Evolutionary conservation across 2,888 invertebrate species (phyloP).

Genomic region (Tachina grossa): DNA sequence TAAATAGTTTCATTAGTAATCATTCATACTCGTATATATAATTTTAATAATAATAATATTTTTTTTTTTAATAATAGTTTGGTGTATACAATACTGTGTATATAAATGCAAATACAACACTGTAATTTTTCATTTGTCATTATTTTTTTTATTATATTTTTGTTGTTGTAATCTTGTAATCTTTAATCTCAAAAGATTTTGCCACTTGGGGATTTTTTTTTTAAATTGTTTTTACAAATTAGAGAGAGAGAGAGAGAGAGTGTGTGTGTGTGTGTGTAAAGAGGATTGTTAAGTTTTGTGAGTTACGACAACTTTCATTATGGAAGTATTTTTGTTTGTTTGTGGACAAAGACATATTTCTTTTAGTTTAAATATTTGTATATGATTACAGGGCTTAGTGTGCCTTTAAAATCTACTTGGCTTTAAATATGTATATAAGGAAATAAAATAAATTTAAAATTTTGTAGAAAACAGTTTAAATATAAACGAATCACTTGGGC

Average conservation of each 20-base stretch:
- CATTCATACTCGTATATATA: conserved; percentile 62
- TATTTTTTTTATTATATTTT: conserved; percentile 1
- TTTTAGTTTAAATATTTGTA: conserved; percentile 17
- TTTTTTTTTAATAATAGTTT: conserved; percentile 59
- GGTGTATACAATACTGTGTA: conserved; percentile 65
- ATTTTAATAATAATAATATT: conserved; percentile 49
- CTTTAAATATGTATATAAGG: conserved; percentile 13
- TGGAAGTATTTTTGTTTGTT: conserved; percentile 29
- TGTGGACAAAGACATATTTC: conserved; percentile 25
- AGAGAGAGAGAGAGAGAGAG: background rate
- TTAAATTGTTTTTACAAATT: conserved; percentile 15
- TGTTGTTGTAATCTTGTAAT: conserved; percentile 32
- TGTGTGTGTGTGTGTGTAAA: background rate
- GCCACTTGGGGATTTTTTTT: background rate
- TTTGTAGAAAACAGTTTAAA: background rate
- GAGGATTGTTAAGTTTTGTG: conserved; percentile 23
- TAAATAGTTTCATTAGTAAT: conserved; percentile 66
- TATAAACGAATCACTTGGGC: background rate
- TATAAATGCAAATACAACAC: conserved; percentile 72
- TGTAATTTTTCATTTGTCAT: conserved; percentile 50
- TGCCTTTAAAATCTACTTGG: conserved; percentile 1
- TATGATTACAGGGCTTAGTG: background rate
- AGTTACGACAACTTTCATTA: conserved; percentile 31
- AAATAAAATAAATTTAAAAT: background rate
- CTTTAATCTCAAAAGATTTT: conserved; percentile 30